Base-by-base conservation (phyloP, 2,888 invertebrate genomes). In the Patella depressa region DNA sequence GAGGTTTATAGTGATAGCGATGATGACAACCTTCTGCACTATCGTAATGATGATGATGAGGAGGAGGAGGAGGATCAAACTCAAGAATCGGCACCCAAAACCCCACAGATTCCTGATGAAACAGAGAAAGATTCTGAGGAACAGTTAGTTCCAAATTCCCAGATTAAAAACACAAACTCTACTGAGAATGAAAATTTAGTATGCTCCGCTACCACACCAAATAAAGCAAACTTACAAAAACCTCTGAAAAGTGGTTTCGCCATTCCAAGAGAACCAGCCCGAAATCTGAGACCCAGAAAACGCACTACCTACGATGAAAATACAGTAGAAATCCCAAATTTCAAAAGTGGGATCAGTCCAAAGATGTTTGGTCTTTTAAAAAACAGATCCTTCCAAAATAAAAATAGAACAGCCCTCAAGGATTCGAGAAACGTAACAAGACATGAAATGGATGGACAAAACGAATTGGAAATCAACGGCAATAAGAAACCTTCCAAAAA, bases 401-500 rank as follows among this genome's bases (percentile, higher is more conserved):
- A 45, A 45, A 45, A 45, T 45, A 45, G 9, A 45, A 45, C 45
- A 45, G 45, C 45, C 1, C 45, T 45, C 9, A 45, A 45, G 45
- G 45, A 45, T 45, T 45, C 45, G 45, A 45, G 45, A 45, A 45
- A 59, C 24, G n/a, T 17, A 71, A 76, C 29, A 53, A 72, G 55
- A n/a, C 17, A 73, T 70, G 34, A 53, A 77, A 72, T 53, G n/a
- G 45, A 45, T 1, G 45, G 9, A 45, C 45, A 7, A 9, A 45
- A 45, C 9, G 45, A 45, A 45, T 45, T 45, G 45, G 45, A 9
- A 45, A 45, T 45, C 45, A 4, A 7, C 7, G 9, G 0, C 45
- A 45, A 45, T 74, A n/a, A 65, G 72, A 71, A 71, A 9, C 24
- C 65, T 24, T 29, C n/a, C 24, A 34, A 19, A 19, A 76, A 76